Evolutionary conservation across 30 jellyfish, hydroid and myxozoan genomes (phyloP).

Genomic region (Sanderia malayensis): DNA sequence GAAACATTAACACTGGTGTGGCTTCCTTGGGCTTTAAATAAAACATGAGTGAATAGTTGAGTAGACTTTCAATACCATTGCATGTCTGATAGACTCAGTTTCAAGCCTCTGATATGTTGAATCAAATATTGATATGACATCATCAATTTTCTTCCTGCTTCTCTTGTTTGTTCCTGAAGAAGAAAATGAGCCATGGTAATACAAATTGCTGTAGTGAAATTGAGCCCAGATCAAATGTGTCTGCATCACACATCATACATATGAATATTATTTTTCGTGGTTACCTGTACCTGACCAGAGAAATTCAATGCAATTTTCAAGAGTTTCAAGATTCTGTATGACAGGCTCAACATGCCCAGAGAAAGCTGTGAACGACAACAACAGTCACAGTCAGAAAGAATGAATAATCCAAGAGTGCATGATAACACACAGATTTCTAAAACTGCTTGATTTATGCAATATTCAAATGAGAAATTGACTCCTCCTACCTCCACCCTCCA

Average conservation of each 20-base stretch:
- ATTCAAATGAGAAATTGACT: too few relatives aligned
- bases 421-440: too few relatives aligned
- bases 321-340: conserved; percentile 75
- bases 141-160: conserved; percentile 68
- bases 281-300: conserved; percentile 87
- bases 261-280: too few relatives aligned
- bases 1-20: too few relatives aligned
- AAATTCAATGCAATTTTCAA: conserved; percentile 82
- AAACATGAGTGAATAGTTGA: background rate
- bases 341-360: conserved; percentile 62
- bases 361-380: conserved; percentile 27
- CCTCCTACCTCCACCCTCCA: conserved; percentile 88
- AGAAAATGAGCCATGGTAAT: too few relatives aligned
- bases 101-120: conserved; percentile 76
- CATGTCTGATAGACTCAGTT: conserved; percentile 85
- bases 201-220: too few relatives aligned
- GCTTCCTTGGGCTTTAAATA: background rate
- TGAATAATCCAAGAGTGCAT: too few relatives aligned
- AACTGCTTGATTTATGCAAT: too few relatives aligned
- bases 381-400: background rate
- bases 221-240: too few relatives aligned
- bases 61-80: conserved; percentile 62
- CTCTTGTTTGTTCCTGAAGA: conserved; percentile 55
- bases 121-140: conserved; percentile 58
- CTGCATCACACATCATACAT: too few relatives aligned